Evolutionary conservation across 64 coral and sea anemone genomes (phyloP).

Genomic region (Astreopora myriophthalma): DNA sequence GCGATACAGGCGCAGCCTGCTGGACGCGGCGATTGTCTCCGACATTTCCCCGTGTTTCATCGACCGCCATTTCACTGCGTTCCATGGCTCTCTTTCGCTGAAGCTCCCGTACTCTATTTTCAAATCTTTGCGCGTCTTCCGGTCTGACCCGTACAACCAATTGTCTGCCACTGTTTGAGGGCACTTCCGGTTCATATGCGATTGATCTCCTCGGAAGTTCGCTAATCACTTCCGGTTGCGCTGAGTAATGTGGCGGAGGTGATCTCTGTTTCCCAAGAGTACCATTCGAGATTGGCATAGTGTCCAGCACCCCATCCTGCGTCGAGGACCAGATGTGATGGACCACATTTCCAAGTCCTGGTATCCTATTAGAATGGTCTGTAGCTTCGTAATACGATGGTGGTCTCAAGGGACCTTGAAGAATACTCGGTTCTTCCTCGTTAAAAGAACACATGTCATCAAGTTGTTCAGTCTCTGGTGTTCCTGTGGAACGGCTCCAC

Average conservation of each 20-base stretch:
- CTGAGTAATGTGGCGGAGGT: slow-evolving; percentile 26
- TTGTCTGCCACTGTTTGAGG: neutral
- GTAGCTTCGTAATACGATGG: slow-evolving; percentile 72
- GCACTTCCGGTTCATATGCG: slow-evolving; percentile 10
- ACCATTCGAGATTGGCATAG: neutral
- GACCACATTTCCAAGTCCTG: neutral
- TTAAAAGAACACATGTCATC: slow-evolving; percentile 85
- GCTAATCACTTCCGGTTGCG: neutral
- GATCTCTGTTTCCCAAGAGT: neutral
- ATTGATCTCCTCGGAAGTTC: slow-evolving; percentile 11
- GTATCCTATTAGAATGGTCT: neutral
- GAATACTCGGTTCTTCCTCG: slow-evolving; percentile 78
- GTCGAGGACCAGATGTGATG: neutral
- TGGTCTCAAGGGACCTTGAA: slow-evolving; percentile 57
- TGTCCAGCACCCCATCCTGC: neutral
- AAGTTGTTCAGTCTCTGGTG: slow-evolving; percentile 18
- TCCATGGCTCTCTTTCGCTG: slow-evolving; percentile 41
- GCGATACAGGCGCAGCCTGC: neutral
- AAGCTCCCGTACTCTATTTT: slow-evolving; percentile 27
- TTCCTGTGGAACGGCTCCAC: slow-evolving; percentile 46
- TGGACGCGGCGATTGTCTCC: slow-evolving; percentile 6
- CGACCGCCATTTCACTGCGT: neutral
- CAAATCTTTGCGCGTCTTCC: slow-evolving; percentile 11
- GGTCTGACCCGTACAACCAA: slow-evolving; percentile 10
- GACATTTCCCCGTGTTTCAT: neutral